Evolutionary conservation across 2,888 invertebrate species (phyloP).

Genomic region (Microdon myrmicae): DNA sequence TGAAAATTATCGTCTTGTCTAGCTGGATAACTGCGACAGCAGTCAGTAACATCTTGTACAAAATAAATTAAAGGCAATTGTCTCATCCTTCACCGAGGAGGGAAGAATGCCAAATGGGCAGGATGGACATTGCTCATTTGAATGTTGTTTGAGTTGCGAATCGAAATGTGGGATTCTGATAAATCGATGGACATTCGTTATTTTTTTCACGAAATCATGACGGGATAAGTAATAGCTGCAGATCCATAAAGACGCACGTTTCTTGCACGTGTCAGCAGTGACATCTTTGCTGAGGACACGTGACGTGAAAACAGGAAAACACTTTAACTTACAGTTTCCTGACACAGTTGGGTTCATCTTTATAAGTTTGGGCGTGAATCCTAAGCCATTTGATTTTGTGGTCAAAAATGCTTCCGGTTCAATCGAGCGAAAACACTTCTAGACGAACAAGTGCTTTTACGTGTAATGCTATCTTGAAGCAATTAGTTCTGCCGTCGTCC

Average conservation of each 20-base stretch:
- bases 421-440: slow-evolving; percentile 32
- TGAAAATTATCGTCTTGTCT: slow-evolving; percentile 28
- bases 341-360: slow-evolving; percentile 39
- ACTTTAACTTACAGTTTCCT: slow-evolving; percentile 39
- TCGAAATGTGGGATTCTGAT: slow-evolving; percentile 31
- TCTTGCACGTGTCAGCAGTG: slow-evolving; percentile 34
- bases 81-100: slow-evolving; percentile 40
- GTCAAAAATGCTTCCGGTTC: slow-evolving; percentile 22
- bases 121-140: slow-evolving; percentile 14
- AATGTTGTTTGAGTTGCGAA: slow-evolving; percentile 3
- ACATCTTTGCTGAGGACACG: slow-evolving; percentile 23
- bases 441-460: slow-evolving; percentile 26
- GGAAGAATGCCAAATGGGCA: slow-evolving; percentile 6
- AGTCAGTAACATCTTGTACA: slow-evolving; percentile 49
- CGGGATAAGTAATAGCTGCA: too few species aligned
- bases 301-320: slow-evolving; percentile 47
- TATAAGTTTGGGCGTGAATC: slow-evolving; percentile 1
- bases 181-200: slow-evolving; percentile 40
- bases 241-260: slow-evolving; percentile 37
- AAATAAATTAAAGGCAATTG: slow-evolving; percentile 48
- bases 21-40: slow-evolving; percentile 26
- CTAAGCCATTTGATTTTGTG: slow-evolving; percentile 39
- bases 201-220: slow-evolving; percentile 21
- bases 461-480: slow-evolving; percentile 24
- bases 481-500: too few species aligned